Evolutionary conservation across 2,888 invertebrate genomes (phyloP).

Genomic region (Eledone cirrhosa): DNA sequence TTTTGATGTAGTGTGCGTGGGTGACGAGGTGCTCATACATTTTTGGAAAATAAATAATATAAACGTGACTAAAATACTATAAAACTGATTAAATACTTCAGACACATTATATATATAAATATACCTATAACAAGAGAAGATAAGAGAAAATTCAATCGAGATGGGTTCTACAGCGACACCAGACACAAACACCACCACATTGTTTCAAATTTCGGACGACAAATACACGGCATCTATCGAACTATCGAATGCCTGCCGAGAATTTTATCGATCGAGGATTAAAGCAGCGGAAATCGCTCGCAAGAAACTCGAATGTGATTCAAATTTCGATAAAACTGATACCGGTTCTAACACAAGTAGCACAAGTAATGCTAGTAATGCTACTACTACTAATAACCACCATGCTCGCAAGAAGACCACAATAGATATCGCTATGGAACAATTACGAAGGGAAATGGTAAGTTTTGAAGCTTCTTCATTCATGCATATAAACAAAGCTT

Average conservation of each 20-base stretch:
- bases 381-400: neutral
- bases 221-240: slow-evolving; percentile 56
- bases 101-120: too few relatives aligned
- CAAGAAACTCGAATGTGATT: slow-evolving; percentile 42
- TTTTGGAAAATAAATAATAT: too few relatives aligned
- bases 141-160: too few relatives aligned
- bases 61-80: too few relatives aligned
- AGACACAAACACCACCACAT: neutral
- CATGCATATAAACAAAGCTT: too few relatives aligned
- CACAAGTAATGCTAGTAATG: slow-evolving; percentile 25
- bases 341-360: slow-evolving; percentile 30
- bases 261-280: slow-evolving; percentile 51
- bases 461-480: slow-evolving; percentile 5
- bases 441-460: slow-evolving; percentile 52
- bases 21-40: too few relatives aligned
- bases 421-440: slow-evolving; percentile 50
- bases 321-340: slow-evolving; percentile 11
- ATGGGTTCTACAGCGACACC: too few relatives aligned
- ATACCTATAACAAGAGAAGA: too few relatives aligned
- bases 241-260: slow-evolving; percentile 55
- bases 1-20: too few relatives aligned
- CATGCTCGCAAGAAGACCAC: slow-evolving; percentile 38
- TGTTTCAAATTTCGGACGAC: slow-evolving; percentile 33
- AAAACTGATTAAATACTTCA: too few relatives aligned
- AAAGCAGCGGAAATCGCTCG: slow-evolving; percentile 45